These are phyloP conservation scores for Rotaria macrura DNA, from an alignment of 2,888 invertebrate species.

Conservation along the genomic window DNA sequence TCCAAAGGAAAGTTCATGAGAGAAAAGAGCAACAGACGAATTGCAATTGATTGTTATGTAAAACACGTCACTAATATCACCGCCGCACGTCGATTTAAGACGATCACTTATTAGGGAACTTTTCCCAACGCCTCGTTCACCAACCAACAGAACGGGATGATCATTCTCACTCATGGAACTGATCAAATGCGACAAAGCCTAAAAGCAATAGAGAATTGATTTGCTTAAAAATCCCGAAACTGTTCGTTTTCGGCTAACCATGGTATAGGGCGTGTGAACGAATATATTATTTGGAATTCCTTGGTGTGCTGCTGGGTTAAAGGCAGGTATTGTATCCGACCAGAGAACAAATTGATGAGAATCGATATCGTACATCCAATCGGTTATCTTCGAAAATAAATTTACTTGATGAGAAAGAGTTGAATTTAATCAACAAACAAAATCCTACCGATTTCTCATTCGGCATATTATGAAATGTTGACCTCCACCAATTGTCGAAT, in stretches of 20 bases:
- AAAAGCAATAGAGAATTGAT: conserved; percentile 15
- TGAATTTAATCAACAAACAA: neutral
- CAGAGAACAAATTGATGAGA: conserved; percentile 44
- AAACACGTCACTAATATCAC: conserved; percentile 47
- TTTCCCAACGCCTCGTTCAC: conserved; percentile 48
- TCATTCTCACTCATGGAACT: conserved; percentile 46
- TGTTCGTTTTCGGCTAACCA: conserved; percentile 37
- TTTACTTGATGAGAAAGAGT: too few species aligned
- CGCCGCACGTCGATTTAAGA: conserved; percentile 47
- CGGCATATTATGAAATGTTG: conserved; percentile 21
- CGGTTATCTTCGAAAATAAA: conserved; percentile 46
- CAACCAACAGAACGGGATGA: conserved; percentile 46
- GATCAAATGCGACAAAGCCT: conserved; percentile 42
- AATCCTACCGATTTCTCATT: conserved; percentile 21
- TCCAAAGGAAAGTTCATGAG: too few species aligned
- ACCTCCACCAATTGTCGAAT: conserved; percentile 26
- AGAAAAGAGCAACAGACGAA: neutral
- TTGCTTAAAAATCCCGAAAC: too few species aligned
- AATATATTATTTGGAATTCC: conserved; percentile 47
- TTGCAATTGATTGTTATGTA: conserved; percentile 33
- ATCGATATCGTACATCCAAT: conserved; percentile 46
- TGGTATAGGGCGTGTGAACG: conserved; percentile 45
- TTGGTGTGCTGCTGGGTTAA: conserved; percentile 42
- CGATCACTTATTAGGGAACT: conserved; percentile 46
- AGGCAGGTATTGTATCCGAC: conserved; percentile 44